Evolutionary conservation across 1,140 invertebrate genomes (phyloP).

Genomic region (Cotesia chilonis): DNA sequence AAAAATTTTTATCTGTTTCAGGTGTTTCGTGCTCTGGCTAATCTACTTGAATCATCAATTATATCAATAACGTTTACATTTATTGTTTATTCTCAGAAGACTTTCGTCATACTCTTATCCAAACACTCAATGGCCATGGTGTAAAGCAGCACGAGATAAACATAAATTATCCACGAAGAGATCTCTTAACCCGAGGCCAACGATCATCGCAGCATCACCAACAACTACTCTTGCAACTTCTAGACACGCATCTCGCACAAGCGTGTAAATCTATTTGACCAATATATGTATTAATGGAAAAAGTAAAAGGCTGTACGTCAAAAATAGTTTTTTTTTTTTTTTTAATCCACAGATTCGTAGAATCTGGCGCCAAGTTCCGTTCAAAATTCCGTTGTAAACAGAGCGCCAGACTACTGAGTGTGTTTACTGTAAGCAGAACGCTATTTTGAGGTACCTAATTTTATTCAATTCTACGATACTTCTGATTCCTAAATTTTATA

Average conservation of each 20-base stretch:
- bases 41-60: constrained; percentile 77
- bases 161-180: constrained; percentile 47
- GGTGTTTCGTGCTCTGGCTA: constrained; percentile 78
- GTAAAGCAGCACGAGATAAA: constrained; percentile 41
- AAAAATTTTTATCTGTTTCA: constrained; percentile 54
- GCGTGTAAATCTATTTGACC: constrained; percentile 41
- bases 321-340: too few relatives aligned
- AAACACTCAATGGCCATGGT: constrained; percentile 72
- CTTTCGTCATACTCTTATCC: constrained; percentile 75
- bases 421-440: too few relatives aligned
- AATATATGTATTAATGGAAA: too few relatives aligned
- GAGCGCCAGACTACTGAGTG: too few relatives aligned
- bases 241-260: constrained; percentile 48
- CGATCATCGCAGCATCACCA: constrained; percentile 52
- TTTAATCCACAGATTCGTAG: too few relatives aligned
- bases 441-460: too few relatives aligned
- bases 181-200: constrained; percentile 48
- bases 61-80: constrained; percentile 81
- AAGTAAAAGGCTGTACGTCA: too few relatives aligned
- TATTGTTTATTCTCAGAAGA: constrained; percentile 82
- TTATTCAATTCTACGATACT: too few relatives aligned
- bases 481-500: too few relatives aligned
- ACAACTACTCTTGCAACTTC: constrained; percentile 51
- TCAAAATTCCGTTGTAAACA: too few relatives aligned
- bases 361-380: too few relatives aligned